Percentiles rank a stretch among this genome's conserved stretches.
Evolutionary conservation across 1,140 invertebrate genomes (phyloP).

Genomic region (Octopus sinensis): DNA sequence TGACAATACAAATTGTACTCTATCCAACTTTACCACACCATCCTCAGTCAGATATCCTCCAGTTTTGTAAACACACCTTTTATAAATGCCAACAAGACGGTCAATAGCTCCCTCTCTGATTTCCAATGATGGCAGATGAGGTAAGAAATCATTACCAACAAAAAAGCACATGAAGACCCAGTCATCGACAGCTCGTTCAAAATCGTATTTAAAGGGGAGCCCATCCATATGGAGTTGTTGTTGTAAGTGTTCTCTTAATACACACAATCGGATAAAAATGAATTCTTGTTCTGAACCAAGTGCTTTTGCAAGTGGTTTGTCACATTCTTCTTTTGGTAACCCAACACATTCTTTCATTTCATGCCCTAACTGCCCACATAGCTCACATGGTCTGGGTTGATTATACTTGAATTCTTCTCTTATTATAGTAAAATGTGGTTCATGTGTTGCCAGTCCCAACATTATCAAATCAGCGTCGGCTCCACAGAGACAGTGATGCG

Average conservation of each 20-base stretch:
- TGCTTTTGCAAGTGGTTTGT: conserved; percentile 48
- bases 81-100: conserved; percentile 88
- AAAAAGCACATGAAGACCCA: conserved; percentile 99
- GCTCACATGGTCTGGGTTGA: conserved; percentile 90
- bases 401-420: conserved; percentile 98
- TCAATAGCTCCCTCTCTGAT: conserved; percentile 98
- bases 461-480: conserved; percentile 69
- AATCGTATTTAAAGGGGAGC: conserved; percentile 76
- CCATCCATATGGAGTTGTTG: conserved; percentile 83
- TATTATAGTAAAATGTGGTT: conserved; percentile 89
- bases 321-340: conserved; percentile 57
- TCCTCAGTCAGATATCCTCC: conserved; percentile 92
- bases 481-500: conserved; percentile 94
- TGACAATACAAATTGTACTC: conserved; percentile 90
- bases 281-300: conserved; percentile 53
- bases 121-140: conserved; percentile 96
- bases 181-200: conserved; percentile 73
- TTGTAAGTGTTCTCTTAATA: conserved; percentile 92
- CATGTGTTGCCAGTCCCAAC: conserved; percentile 96
- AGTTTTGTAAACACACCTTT: conserved; percentile 90
- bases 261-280: conserved; percentile 72
- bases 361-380: conserved; percentile 93
- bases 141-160: conserved; percentile 98
- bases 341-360: conserved; percentile 94
- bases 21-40: conserved; percentile 85